Percentiles rank a stretch among this genome's conserved stretches.
These are phyloP conservation scores for Selenia dentaria DNA, from an alignment of 2,888 invertebrate genomes.

Conservation along the genomic window DNA sequence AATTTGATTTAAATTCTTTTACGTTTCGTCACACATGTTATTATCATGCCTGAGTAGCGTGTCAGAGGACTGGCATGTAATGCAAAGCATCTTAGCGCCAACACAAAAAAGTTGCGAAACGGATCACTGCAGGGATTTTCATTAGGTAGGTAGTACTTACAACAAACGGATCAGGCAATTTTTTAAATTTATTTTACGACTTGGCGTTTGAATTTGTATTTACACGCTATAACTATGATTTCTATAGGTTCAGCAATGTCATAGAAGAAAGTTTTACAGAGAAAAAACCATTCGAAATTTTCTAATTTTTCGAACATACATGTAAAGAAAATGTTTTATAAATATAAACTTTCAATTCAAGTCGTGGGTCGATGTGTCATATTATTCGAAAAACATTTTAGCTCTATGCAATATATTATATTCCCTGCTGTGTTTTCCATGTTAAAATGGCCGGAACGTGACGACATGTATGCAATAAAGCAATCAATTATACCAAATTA, in stretches of 20 bases:
- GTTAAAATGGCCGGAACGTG: slow-evolving; percentile 16
- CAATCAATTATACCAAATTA: slow-evolving; percentile 25
- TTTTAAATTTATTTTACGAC: too few species aligned
- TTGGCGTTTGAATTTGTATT: too few species aligned
- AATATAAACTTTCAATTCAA: slow-evolving; percentile 1
- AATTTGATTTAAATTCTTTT: slow-evolving; percentile 51
- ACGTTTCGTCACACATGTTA: slow-evolving; percentile 36
- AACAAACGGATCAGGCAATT: too few species aligned
- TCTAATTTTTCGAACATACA: too few species aligned
- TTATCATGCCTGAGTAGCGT: slow-evolving; percentile 19
- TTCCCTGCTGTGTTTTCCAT: slow-evolving; percentile 15
- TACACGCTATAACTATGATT: too few species aligned
- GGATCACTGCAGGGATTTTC: background rate
- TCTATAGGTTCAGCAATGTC: too few species aligned
- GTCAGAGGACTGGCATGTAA: slow-evolving; percentile 13
- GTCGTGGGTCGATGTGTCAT: slow-evolving; percentile 6
- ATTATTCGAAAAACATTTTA: slow-evolving; percentile 1
- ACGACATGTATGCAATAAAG: slow-evolving; percentile 22
- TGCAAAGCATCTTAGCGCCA: slow-evolving; percentile 16
- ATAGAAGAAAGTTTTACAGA: too few species aligned
- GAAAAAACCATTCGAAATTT: too few species aligned
- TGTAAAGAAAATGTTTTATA: too few species aligned
- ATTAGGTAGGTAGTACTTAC: background rate
- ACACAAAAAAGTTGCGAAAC: background rate
- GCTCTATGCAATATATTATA: slow-evolving; percentile 11